These are phyloP conservation scores for Prinia subflava DNA, from an alignment of 2,113 vertebrate genomes.

Conservation along the genomic window DNA sequence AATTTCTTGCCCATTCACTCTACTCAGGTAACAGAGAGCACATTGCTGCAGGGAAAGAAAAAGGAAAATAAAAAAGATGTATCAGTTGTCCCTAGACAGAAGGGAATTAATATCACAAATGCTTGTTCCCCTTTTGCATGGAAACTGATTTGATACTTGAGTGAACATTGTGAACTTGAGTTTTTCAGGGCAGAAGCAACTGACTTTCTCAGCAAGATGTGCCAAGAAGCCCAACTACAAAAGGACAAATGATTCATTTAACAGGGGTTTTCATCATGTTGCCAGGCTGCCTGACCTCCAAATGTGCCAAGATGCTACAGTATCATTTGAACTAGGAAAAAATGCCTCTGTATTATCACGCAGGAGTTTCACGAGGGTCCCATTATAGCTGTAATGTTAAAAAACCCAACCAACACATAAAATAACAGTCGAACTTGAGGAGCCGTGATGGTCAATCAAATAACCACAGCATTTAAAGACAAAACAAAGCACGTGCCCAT, in stretches of 20 bases:
- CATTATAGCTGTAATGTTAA: background rate
- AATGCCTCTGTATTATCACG: background rate
- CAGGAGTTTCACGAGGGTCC: background rate
- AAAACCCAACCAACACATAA: background rate
- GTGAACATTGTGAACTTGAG: background rate
- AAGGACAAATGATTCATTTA: conserved; percentile 53
- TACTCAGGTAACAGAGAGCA: background rate
- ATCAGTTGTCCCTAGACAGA: background rate
- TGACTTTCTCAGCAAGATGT: background rate
- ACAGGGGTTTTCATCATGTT: background rate
- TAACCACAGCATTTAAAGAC: background rate
- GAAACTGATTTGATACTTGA: conserved; percentile 12
- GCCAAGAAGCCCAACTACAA: conserved; percentile 8
- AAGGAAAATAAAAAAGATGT: background rate
- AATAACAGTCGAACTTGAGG: background rate
- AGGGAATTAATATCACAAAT: background rate
- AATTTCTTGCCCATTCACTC: background rate
- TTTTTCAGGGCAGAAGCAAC: conserved; percentile 36
- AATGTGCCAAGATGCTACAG: background rate
- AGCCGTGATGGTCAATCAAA: background rate
- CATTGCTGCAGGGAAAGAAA: background rate
- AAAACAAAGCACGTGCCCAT: background rate
- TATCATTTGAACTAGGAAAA: conserved; percentile 22
- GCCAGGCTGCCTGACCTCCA: conserved; percentile 22
- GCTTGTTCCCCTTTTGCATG: background rate